Evolutionary conservation across 2,113 vertebrate genomes (phyloP).

Genomic region (Setophaga coronata): DNA sequence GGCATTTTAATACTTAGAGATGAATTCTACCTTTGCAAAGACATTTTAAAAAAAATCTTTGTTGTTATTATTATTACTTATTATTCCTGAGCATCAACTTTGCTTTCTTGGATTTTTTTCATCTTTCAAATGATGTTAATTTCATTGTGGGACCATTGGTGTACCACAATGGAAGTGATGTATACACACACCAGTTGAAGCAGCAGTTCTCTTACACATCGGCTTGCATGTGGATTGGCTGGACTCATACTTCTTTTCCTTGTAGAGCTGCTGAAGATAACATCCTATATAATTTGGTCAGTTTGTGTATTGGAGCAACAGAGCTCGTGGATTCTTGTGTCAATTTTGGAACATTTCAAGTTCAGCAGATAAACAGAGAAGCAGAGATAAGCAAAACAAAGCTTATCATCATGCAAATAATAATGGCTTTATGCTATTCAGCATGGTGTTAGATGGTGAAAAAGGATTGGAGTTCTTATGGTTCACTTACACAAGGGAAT

Average conservation of each 20-base stretch:
- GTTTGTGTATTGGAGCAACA: background rate
- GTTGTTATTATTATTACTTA: background rate
- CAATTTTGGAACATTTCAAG: background rate
- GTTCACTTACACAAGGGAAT: background rate
- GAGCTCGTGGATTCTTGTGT: background rate
- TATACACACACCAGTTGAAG: fast-evolving
- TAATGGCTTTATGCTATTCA: background rate
- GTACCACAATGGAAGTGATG: background rate
- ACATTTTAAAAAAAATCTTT: fast-evolving
- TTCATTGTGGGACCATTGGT: background rate
- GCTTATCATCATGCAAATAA: background rate
- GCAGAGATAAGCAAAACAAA: background rate
- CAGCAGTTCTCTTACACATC: background rate
- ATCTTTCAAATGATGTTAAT: background rate
- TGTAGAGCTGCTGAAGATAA: background rate
- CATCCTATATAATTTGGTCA: background rate
- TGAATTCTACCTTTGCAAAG: background rate
- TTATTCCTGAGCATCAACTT: background rate
- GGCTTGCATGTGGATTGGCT: background rate
- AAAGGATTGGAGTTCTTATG: background rate
- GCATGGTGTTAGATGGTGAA: background rate
- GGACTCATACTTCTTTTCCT: background rate
- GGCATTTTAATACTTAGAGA: background rate
- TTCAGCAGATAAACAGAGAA: background rate
- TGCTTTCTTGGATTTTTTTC: background rate